A percentile compares a stretch with the other conserved stretches of the same genome.
Conservation (phyloP, 2,797 vertebrate genomes). For the Gallinago stenura region DNA sequence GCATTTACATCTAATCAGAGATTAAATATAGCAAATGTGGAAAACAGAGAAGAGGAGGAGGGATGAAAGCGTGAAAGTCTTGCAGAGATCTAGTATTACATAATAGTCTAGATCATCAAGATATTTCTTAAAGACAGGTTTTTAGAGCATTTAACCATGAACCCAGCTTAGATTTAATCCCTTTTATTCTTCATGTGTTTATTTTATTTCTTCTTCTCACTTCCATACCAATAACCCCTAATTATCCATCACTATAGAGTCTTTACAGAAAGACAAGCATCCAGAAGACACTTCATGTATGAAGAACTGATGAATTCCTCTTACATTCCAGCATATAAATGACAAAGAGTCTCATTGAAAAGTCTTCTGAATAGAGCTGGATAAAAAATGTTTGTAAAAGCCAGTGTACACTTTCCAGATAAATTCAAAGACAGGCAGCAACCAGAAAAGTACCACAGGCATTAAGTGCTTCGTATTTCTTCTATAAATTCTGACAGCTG, state of each 20-base stretch:
- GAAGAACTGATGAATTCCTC: neutral
- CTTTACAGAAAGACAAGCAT: neutral
- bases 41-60: conserved; percentile 10
- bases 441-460: neutral
- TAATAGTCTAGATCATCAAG: neutral
- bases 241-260: neutral
- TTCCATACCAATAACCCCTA: neutral
- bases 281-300: neutral
- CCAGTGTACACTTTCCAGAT: neutral
- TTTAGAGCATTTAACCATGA: neutral
- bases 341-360: neutral
- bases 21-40: conserved; percentile 48
- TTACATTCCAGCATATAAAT: neutral
- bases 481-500: neutral
- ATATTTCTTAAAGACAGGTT: neutral
- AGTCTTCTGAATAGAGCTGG: neutral
- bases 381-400: neutral
- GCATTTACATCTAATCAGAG: conserved; percentile 44
- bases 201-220: neutral
- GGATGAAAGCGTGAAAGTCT: neutral
- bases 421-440: neutral
- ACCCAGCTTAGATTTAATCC: neutral
- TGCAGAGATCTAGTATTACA: neutral
- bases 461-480: neutral
- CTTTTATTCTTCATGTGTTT: neutral